phyloP scores from a whole-genome alignment of 2,113 vertebrate genomes.

The Sinocyclocheilus rhinocerous region DNA sequence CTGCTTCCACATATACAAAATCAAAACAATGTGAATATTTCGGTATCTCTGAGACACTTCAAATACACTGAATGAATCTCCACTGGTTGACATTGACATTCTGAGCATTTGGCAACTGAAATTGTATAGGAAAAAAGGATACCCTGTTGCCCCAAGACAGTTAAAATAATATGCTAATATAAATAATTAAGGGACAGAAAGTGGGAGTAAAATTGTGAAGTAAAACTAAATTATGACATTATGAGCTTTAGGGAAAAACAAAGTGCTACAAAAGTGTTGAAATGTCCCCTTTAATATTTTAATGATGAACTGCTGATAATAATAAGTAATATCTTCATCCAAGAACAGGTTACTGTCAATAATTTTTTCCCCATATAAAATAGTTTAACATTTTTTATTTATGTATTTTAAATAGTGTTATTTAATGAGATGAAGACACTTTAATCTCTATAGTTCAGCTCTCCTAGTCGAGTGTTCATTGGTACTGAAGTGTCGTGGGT shows the following conservation, averaged over 20 bases:
- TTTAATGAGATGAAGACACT: neutral
- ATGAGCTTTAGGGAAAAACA: neutral
- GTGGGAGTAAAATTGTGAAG: no score
- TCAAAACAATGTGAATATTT: neutral
- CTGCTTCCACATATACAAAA: slow-evolving; percentile 17
- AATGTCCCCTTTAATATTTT: neutral
- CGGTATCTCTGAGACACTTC: neutral
- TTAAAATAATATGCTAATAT: no score
- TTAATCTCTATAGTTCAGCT: neutral
- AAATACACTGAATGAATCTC: neutral
- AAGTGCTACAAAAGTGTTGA: neutral
- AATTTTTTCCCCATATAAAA: neutral
- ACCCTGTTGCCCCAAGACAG: neutral
- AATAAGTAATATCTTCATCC: no score
- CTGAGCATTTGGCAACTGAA: neutral
- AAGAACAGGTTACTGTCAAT: neutral
- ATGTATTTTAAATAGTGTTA: no score
- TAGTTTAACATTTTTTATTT: neutral
- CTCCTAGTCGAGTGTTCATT: neutral
- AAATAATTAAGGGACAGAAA: no score
- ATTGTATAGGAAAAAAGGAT: neutral
- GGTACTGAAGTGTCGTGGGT: neutral
- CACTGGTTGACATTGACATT: neutral
- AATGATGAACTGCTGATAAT: neutral
- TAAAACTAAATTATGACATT: neutral